Percentiles rank a stretch among this genome's conserved stretches.
phyloP scores from a whole-genome alignment of 1,140 invertebrate genomes.

The Gonatopus flavifemur region DNA sequence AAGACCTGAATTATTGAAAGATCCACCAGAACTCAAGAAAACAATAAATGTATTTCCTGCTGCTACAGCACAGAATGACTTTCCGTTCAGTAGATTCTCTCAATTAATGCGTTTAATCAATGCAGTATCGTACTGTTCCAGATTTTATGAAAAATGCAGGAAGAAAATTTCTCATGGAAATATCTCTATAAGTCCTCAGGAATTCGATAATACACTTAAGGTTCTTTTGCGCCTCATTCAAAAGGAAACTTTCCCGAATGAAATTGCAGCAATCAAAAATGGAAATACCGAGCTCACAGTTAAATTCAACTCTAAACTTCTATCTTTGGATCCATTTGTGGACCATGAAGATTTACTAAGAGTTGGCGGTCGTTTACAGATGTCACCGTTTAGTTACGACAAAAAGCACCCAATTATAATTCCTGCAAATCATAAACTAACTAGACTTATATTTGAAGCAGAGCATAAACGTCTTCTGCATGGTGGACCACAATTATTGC shows the following conservation, averaged over 20 bases:
- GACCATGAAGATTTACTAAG: conserved; percentile 28
- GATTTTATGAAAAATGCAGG: conserved; percentile 5
- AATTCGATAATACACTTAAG: not conserved
- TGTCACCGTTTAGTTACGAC: not conserved
- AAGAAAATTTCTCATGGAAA: too few species aligned
- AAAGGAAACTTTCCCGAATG: not conserved
- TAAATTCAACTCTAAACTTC: conserved; percentile 1
- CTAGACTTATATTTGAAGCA: not conserved
- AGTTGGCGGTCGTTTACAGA: conserved; percentile 29
- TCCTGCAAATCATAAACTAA: conserved; percentile 17
- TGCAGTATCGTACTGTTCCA: conserved; percentile 11
- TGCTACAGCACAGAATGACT: not conserved
- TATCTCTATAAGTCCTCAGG: not conserved
- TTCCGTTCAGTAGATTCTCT: conserved; percentile 4
- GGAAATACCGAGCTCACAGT: not conserved
- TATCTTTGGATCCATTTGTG: conserved; percentile 22
- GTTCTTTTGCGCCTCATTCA: conserved; percentile 6
- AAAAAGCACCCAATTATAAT: conserved; percentile 12
- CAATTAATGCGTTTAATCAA: not conserved
- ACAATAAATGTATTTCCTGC: not conserved
- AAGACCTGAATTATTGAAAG: not conserved
- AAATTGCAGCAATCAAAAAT: conserved; percentile 1
- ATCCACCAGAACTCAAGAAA: not conserved
- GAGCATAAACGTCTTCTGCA: conserved; percentile 7
- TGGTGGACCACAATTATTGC: conserved; percentile 2